Percentiles rank a stretch among this genome's conserved stretches.
These are phyloP conservation scores for Hormiphora californensis DNA, from an alignment of 37 sponge, comb jelly and placozoan genomes.

Conservation along the genomic window DNA sequence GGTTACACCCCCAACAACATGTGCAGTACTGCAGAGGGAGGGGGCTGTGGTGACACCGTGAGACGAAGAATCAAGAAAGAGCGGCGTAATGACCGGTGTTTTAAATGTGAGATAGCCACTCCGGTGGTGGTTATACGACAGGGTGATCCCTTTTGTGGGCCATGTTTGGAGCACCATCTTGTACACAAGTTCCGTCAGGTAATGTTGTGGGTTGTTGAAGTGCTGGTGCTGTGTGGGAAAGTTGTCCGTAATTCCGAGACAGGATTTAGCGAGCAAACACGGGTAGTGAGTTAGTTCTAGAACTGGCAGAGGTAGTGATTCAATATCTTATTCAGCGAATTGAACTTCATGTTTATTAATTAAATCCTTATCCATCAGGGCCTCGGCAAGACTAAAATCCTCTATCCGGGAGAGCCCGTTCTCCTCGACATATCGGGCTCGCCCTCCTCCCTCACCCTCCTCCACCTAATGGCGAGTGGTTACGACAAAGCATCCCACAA, in stretches of 20 bases:
- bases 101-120: conserved; percentile 14
- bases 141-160: conserved; percentile 35
- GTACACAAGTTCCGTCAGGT: conserved; percentile 52
- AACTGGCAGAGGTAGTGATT: neutral
- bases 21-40: conserved; percentile 32
- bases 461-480: conserved; percentile 23
- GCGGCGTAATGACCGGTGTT: neutral
- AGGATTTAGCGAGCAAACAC: neutral
- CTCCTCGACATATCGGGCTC: neutral
- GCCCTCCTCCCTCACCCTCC: conserved; percentile 19
- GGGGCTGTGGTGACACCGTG: neutral
- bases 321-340: neutral
- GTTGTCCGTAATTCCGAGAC: neutral
- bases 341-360: neutral
- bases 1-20: too few relatives aligned
- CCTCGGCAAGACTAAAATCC: conserved; percentile 23
- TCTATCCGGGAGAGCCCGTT: conserved; percentile 23
- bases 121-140: conserved; percentile 21
- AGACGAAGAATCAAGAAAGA: neutral
- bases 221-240: neutral
- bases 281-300: neutral
- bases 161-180: conserved; percentile 24
- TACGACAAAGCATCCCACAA: conserved; percentile 41
- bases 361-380: neutral
- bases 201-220: neutral